phyloP scores from a whole-genome alignment of 2,888 invertebrate genomes.

The Teleiodes luculella region DNA sequence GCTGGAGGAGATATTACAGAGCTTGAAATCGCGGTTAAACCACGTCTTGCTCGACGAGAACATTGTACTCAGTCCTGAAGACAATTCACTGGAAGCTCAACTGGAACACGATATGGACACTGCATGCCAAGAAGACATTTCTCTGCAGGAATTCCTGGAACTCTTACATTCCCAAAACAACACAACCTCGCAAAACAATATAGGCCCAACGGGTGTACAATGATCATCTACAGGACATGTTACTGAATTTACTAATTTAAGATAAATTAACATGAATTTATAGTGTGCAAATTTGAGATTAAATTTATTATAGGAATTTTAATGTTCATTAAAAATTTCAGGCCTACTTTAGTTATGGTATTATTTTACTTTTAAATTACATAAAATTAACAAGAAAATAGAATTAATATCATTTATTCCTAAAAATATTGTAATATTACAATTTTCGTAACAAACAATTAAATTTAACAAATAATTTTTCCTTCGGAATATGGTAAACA shows the following conservation, averaged over 20 bases:
- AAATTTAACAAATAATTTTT: too few relatives aligned
- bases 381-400: conserved; percentile 11
- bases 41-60: conserved; percentile 74
- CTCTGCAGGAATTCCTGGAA: conserved; percentile 72
- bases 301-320: conserved; percentile 54
- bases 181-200: conserved; percentile 60
- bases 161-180: conserved; percentile 67
- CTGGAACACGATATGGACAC: conserved; percentile 74
- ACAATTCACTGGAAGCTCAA: conserved; percentile 69
- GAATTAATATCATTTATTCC: too few relatives aligned
- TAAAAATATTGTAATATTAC: too few relatives aligned
- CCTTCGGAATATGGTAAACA: too few relatives aligned
- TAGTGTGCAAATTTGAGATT: conserved; percentile 63
- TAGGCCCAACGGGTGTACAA: conserved; percentile 58
- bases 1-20: conserved; percentile 72
- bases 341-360: conserved; percentile 28
- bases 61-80: conserved; percentile 71
- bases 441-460: too few relatives aligned
- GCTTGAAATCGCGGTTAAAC: conserved; percentile 70
- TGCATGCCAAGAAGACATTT: conserved; percentile 73
- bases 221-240: conserved; percentile 37
- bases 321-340: conserved; percentile 46
- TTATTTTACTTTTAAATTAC: conserved; percentile 14
- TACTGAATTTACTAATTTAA: conserved; percentile 37
- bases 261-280: conserved; percentile 60